Evolutionary conservation across 2,797 vertebrate genomes (phyloP), one percentile per base, ranked within the genome.

Genomic region (Oryzias dopingdopingensis): DNA sequence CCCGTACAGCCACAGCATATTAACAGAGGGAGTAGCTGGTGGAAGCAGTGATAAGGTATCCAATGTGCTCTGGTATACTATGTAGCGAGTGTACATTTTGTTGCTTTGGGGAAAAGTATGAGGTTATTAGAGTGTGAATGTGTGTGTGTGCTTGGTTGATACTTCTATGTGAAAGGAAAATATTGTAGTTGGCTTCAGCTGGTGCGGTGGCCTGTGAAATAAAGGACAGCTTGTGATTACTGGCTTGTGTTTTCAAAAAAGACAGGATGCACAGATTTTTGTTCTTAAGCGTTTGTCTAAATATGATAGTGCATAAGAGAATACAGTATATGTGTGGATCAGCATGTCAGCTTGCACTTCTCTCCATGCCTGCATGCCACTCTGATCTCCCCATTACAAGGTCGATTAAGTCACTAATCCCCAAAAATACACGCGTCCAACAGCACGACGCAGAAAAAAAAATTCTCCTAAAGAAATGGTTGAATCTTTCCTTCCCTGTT

Each of bases 331-430:
- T 55, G 29, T 70, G 70, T 62, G 72, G 72, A 57, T 72, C 55
- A 46, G 67, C 59, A 65, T 72, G 74, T 72, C 66, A 58, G 73
- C 52, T 59, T 44, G 63, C 67, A 58, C 76, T 84, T 82, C 83
- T 90, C 86, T 89, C 85, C 76, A 89, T 89, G 89, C 85, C 83
- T 89, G 85, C 86, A 90, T 80, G 88, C 86, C 72, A 88, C 86
- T 85, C 88, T 91, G 91, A 92, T 93, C 91, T 91, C 90, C 90
- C 90, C 86, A 93, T 93, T 93, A 93, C 92, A 91, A 91, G 92
- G 91, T 92, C 90, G 91, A 92, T 93, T 92, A 93, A 92, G 87
- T 81, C 89, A 89, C 91, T 93, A 93, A 93, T 93, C 92, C 91
- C 81, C 85, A 87, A 92, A 46, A 93, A 92, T 92, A 93, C 90